Conservation (phyloP, 2,888 invertebrate species). For the Drosophila quinaria region DNA sequence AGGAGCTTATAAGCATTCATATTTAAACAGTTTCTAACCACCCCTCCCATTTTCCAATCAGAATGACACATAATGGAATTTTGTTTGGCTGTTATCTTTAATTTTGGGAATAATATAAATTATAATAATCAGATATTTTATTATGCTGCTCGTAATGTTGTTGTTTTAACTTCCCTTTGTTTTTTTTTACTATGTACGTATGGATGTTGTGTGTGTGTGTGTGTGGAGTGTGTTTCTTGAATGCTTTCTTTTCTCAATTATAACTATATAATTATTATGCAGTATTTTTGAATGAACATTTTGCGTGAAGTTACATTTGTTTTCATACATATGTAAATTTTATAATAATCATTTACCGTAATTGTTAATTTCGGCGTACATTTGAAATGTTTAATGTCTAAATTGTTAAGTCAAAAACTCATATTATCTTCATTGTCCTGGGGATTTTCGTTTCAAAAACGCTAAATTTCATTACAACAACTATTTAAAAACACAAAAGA, state of each 20-base stretch:
- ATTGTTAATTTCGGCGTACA: conserved; percentile 63
- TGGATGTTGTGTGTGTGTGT: conserved; percentile 56
- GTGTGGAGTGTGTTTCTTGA: conserved; percentile 50
- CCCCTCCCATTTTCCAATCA: conserved; percentile 15
- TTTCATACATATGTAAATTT: conserved; percentile 43
- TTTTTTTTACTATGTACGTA: conserved; percentile 65
- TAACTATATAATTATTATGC: conserved; percentile 62
- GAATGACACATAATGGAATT: conserved; percentile 42
- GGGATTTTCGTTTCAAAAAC: conserved; percentile 71
- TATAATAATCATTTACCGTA: conserved; percentile 55
- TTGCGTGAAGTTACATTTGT: conserved; percentile 63
- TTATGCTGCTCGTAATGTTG: conserved; percentile 74
- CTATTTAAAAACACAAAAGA: conserved; percentile 59
- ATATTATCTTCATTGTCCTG: conserved; percentile 65
- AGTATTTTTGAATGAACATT: conserved; percentile 56
- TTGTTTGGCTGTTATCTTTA: conserved; percentile 81
- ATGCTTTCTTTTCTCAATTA: conserved; percentile 59
- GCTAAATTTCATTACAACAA: conserved; percentile 74
- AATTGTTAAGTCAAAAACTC: conserved; percentile 78
- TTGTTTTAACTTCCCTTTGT: conserved; percentile 72
- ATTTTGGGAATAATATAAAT: conserved; percentile 84
- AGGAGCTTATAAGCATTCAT: conserved; percentile 23
- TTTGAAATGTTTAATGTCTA: conserved; percentile 70
- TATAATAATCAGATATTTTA: conserved; percentile 77
- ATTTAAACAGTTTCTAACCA: conserved; percentile 13